A percentile compares a stretch with the other conserved stretches of the same genome.
These are phyloP conservation scores for Callionymus lyra DNA, from an alignment of 2,113 vertebrate species.

Conservation along the genomic window DNA sequence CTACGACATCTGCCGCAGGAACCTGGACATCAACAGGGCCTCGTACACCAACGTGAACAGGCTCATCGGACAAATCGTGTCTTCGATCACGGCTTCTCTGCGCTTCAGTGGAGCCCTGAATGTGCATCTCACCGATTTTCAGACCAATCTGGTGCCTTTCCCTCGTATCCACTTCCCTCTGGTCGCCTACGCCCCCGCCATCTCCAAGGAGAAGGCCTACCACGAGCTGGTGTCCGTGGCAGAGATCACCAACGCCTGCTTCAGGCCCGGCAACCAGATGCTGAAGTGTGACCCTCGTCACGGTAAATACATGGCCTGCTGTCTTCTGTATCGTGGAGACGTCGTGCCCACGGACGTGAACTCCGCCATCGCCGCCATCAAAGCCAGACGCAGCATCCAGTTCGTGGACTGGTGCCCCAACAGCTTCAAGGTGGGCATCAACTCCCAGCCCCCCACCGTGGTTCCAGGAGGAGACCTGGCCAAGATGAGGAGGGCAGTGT, in stretches of 20 bases:
- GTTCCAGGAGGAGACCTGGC: conserved; percentile 76
- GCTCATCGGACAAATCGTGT: conserved; percentile 69
- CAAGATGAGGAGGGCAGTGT: conserved; percentile 75
- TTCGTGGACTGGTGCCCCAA: conserved; percentile 80
- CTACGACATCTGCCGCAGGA: conserved; percentile 70
- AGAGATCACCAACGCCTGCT: conserved; percentile 74
- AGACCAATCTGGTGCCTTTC: conserved; percentile 78
- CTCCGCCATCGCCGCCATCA: conserved; percentile 73
- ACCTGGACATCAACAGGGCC: conserved; percentile 69
- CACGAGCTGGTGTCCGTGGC: conserved; percentile 79
- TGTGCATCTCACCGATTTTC: conserved; percentile 74
- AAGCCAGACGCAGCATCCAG: conserved; percentile 80
- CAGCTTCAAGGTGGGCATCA: conserved; percentile 80
- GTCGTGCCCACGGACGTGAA: conserved; percentile 76
- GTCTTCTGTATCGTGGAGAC: conserved; percentile 71
- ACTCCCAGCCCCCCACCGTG: conserved; percentile 76
- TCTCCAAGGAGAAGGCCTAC: conserved; percentile 79
- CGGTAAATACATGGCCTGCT: conserved; percentile 76
- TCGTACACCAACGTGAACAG: conserved; percentile 72
- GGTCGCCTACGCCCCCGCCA: conserved; percentile 75
- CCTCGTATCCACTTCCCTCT: conserved; percentile 82
- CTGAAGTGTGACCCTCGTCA: conserved; percentile 81
- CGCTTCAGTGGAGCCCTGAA: conserved; percentile 73
- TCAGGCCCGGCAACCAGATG: conserved; percentile 82
- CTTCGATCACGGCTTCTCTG: conserved; percentile 72